These are phyloP conservation scores for Nemotelus pantherinus DNA, from an alignment of 2,888 invertebrate genomes.

Conservation along the genomic window DNA sequence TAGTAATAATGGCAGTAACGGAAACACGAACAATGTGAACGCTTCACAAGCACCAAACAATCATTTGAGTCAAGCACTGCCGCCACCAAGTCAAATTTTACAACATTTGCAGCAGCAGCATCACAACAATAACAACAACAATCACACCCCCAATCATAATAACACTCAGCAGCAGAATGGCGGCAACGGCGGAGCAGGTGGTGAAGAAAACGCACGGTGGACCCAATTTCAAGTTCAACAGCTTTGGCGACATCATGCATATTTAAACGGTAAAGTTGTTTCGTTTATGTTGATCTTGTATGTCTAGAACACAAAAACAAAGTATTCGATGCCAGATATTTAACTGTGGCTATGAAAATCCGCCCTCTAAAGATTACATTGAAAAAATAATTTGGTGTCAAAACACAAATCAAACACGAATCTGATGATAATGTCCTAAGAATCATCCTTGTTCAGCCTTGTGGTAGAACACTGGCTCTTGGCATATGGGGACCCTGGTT, in stretches of 20 bases:
- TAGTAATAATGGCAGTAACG: conserved; percentile 48
- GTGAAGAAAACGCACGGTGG: conserved; percentile 63
- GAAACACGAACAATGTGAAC: conserved; percentile 50
- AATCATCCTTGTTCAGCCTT: too few relatives aligned
- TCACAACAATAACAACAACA: conserved; percentile 56
- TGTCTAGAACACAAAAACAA: background rate
- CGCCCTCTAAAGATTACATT: too few relatives aligned
- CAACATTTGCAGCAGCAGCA: conserved; percentile 64
- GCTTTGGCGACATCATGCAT: conserved; percentile 65
- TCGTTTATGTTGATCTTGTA: background rate
- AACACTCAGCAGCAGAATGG: conserved; percentile 44
- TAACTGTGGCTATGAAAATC: too few relatives aligned
- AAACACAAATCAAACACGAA: too few relatives aligned
- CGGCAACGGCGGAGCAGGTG: conserved; percentile 52
- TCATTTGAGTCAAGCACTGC: conserved; percentile 55
- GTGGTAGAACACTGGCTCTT: too few relatives aligned
- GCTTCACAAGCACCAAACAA: conserved; percentile 55
- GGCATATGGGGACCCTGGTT: too few relatives aligned
- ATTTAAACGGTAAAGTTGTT: conserved; percentile 62
- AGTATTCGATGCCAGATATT: background rate
- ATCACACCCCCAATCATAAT: conserved; percentile 43
- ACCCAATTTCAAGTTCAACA: conserved; percentile 65
- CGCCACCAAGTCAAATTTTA: conserved; percentile 62
- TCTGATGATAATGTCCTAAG: too few relatives aligned
- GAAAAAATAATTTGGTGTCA: too few relatives aligned